Evolutionary conservation across 2,113 vertebrate species (phyloP).

Genomic region (Ailuropoda melanoleuca): DNA sequence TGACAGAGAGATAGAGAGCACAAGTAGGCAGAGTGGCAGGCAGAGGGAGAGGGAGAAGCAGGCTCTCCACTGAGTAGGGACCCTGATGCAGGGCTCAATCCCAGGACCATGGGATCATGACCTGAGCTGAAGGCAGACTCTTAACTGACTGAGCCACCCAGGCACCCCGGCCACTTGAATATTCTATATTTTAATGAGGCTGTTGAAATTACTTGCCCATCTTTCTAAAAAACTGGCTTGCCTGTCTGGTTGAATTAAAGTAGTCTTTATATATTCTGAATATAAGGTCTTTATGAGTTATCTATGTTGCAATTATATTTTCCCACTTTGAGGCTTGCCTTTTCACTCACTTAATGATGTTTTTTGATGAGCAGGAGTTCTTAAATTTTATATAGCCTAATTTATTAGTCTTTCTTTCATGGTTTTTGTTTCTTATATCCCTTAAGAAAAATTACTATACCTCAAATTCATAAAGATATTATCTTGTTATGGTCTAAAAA

Average conservation of each 20-base stretch:
- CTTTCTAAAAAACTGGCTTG: not conserved
- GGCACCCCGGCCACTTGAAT: not conserved
- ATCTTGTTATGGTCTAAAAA: not conserved
- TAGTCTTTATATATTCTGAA: not conserved
- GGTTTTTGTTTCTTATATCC: not conserved
- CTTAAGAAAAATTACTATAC: not conserved
- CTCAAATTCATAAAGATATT: not conserved
- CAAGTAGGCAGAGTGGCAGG: too few species aligned
- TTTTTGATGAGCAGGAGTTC: not conserved
- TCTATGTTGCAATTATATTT: not conserved
- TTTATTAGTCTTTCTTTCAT: not conserved
- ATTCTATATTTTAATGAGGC: not conserved
- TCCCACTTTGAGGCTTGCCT: not conserved
- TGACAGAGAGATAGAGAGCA: too few species aligned
- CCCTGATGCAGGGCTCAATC: too few species aligned
- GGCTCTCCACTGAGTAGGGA: too few species aligned
- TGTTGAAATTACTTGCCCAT: not conserved
- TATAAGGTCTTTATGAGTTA: too few species aligned
- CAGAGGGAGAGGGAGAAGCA: too few species aligned
- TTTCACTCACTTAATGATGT: too few species aligned
- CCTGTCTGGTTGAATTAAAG: not conserved
- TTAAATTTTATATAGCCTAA: not conserved
- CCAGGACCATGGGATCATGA: too few species aligned
- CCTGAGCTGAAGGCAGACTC: too few species aligned
- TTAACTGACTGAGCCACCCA: too few species aligned